Conservation (phyloP, 2,888 invertebrate species). For the Drosophila phalerata region DNA sequence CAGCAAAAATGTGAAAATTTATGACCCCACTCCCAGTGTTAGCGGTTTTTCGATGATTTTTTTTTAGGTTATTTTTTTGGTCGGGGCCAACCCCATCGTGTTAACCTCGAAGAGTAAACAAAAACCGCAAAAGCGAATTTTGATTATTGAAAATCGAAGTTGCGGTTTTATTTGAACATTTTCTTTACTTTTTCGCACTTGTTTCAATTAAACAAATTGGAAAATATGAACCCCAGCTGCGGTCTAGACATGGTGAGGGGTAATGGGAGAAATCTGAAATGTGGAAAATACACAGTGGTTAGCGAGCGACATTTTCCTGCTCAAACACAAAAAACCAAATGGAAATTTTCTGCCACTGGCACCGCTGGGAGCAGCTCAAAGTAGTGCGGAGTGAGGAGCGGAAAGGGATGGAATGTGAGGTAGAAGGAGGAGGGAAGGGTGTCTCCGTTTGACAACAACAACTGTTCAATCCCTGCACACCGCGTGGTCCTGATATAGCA, state of each 20-base stretch:
- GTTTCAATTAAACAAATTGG: slow-evolving; percentile 81
- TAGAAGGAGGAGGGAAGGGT: not conserved
- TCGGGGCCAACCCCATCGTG: slow-evolving; percentile 3
- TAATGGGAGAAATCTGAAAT: slow-evolving; percentile 6
- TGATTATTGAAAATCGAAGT: slow-evolving; percentile 74
- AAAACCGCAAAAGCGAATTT: slow-evolving; percentile 58
- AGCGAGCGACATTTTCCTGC: slow-evolving; percentile 43
- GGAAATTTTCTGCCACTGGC: slow-evolving; percentile 62
- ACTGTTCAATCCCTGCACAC: slow-evolving; percentile 52
- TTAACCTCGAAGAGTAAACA: slow-evolving; percentile 26
- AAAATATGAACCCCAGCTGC: slow-evolving; percentile 73
- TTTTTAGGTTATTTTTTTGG: too few species aligned
- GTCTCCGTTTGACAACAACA: slow-evolving; percentile 23
- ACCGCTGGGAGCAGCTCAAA: slow-evolving; percentile 35
- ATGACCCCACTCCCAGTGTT: slow-evolving; percentile 39
- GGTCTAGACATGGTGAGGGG: slow-evolving; percentile 4
- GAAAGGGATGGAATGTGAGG: not conserved
- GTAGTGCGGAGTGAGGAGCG: not conserved
- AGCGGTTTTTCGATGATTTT: slow-evolving; percentile 31
- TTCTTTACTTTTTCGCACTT: slow-evolving; percentile 66
- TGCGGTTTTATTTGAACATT: slow-evolving; percentile 56
- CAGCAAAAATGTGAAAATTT: slow-evolving; percentile 57
- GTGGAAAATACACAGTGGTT: slow-evolving; percentile 58
- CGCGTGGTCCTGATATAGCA: slow-evolving; percentile 45
- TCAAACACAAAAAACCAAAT: slow-evolving; percentile 52